Evolutionary conservation across 2,797 vertebrate species (phyloP).

Genomic region (Ataeniobius toweri): DNA sequence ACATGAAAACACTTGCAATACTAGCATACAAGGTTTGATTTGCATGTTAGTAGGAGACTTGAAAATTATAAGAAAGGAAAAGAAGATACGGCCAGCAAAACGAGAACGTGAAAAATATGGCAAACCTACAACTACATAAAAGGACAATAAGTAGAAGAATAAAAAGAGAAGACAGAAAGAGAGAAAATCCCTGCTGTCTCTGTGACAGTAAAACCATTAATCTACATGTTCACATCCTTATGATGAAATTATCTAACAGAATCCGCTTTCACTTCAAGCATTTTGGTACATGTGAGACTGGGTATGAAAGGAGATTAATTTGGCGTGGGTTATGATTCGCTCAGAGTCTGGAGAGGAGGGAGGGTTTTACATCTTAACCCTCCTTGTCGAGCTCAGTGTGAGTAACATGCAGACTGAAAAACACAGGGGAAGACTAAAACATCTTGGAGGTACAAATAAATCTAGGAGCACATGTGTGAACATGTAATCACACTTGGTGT

Average conservation of each 20-base stretch:
- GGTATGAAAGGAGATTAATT: slow-evolving; percentile 43
- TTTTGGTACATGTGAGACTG: slow-evolving; percentile 17
- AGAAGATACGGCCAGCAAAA: not conserved
- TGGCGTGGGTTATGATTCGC: slow-evolving; percentile 36
- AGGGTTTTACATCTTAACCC: slow-evolving; percentile 47
- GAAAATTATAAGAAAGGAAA: not conserved
- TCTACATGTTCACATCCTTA: slow-evolving; percentile 62
- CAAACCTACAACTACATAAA: slow-evolving; percentile 30
- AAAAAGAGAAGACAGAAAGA: slow-evolving; percentile 14
- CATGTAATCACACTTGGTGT: slow-evolving; percentile 31
- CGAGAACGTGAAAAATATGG: not conserved
- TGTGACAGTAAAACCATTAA: slow-evolving; percentile 65
- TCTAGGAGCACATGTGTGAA: slow-evolving; percentile 40
- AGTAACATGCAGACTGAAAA: slow-evolving; percentile 19
- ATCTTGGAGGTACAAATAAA: slow-evolving; percentile 22
- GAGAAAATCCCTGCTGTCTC: slow-evolving; percentile 50
- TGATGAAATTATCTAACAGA: slow-evolving; percentile 59
- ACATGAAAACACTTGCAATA: not conserved
- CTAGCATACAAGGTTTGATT: not conserved
- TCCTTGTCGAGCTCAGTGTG: slow-evolving; percentile 27
- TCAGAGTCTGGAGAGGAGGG: slow-evolving; percentile 44
- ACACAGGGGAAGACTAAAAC: slow-evolving; percentile 2
- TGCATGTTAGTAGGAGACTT: not conserved
- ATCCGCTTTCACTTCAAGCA: slow-evolving; percentile 35
- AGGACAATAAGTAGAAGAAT: not conserved